Evolutionary conservation across 1,140 invertebrate species (phyloP).

Genomic region (Orussus abietinus): DNA sequence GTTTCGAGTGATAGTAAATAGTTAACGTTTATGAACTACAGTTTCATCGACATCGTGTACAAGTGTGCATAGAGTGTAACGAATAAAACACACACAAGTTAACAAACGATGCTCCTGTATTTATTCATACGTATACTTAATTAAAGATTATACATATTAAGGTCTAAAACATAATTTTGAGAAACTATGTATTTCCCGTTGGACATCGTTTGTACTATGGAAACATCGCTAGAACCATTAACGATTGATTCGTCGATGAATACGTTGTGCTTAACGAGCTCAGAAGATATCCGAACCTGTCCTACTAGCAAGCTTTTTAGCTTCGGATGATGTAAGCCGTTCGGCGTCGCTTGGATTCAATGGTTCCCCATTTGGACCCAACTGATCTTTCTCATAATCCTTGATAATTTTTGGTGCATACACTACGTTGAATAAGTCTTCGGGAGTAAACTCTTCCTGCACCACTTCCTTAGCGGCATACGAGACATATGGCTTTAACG

Average conservation of each 20-base stretch:
- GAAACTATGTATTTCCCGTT: too few species aligned
- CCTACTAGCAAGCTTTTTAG: constrained; percentile 62
- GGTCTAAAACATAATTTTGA: too few species aligned
- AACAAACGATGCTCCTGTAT: constrained; percentile 6
- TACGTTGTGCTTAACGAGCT: too few species aligned
- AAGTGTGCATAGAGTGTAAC: constrained; percentile 27
- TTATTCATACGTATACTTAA: too few species aligned
- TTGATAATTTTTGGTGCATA: constrained; percentile 77
- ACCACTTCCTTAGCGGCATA: constrained; percentile 72
- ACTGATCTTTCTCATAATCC: constrained; percentile 70
- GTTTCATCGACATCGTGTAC: constrained; percentile 28
- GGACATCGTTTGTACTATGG: too few species aligned
- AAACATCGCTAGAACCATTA: too few species aligned
- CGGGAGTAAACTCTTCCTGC: constrained; percentile 76
- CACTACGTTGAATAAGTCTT: constrained; percentile 79
- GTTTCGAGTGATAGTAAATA: constrained; percentile 27
- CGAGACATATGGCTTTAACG: constrained; percentile 91
- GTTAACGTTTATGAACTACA: constrained; percentile 31
- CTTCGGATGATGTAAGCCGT: constrained; percentile 67
- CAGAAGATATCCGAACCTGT: constrained; percentile 77
- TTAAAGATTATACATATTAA: not conserved
- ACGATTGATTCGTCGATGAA: too few species aligned
- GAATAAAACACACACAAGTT: constrained; percentile 30
- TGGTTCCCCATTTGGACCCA: constrained; percentile 66
- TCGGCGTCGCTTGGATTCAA: constrained; percentile 70